Base-by-base conservation (phyloP, 2,113 vertebrate species). In the Oxyruncus cristatus region DNA sequence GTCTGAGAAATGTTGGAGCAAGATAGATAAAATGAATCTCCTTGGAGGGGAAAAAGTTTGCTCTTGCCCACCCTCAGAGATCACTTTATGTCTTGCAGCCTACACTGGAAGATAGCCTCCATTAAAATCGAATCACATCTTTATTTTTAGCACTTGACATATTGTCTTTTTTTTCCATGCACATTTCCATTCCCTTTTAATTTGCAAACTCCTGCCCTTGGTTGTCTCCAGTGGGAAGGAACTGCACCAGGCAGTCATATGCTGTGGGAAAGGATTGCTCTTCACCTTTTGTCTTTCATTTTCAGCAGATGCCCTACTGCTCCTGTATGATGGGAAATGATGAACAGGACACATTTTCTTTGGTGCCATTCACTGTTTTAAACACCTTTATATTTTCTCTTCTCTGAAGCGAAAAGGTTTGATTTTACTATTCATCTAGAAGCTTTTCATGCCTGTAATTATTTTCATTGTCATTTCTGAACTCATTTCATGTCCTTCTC, bases 391-490 rank as follows among this genome's bases (percentile, higher is more conserved):
- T 87, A 35, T 93, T 75, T 91, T 68, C 44, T 37, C 30, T 75
- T 78, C n/a, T 82, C 52, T 92, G 71, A 92, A 89, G 32, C 0
- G 11, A 94, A 24, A 42, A 62, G 52, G 11, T 84, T 85, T 81
- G 41, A 72, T 88, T 92, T 93, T 83, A 33, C 77, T 91, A 15
- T 89, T 93, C 11, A 68, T 70, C 66, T 87, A 46, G 44, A 89
- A 93, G 32, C 2, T 85, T 94, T 89, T 94, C 9, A 11, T 65
- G 32, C 14, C 44, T 88, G 67, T 93, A 76, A 89, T 91, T 91
- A 78, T 94, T 89, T 88, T 88, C n/a, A 35, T 42, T 85, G 49
- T 73, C 0, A 62, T 91, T 79, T 87, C 58, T 79, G 76, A 95
- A 82, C 49, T 89, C 1, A 44, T 89, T 93, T 83, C 1, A 33